Conservation (phyloP, 1,140 invertebrate species). For the Cephus cinctus region DNA sequence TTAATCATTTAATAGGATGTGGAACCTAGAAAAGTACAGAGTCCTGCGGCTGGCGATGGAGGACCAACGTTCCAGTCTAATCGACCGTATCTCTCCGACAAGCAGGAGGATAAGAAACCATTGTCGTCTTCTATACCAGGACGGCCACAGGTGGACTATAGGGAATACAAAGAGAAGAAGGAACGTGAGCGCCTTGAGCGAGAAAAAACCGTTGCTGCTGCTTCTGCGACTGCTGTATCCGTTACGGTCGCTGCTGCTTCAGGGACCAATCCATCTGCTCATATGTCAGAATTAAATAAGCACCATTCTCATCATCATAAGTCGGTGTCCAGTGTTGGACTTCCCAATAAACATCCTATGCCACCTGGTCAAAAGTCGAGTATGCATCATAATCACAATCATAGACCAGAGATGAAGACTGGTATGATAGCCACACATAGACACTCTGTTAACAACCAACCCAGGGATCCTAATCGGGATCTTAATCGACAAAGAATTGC, state of each 20-base stretch:
- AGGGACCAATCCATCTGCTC: no score
- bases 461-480: conserved; percentile 25
- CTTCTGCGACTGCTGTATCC: background rate
- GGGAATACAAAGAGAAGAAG: conserved; percentile 60
- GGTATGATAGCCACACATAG: conserved; percentile 29
- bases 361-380: conserved; percentile 31
- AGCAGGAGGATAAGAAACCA: conserved; percentile 37
- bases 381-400: conserved; percentile 46
- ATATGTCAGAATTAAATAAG: no score
- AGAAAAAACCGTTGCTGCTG: conserved; percentile 15
- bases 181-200: conserved; percentile 51
- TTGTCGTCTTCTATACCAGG: conserved; percentile 19
- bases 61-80: conserved; percentile 33
- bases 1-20: conserved; percentile 38
- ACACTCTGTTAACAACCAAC: conserved; percentile 29
- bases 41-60: conserved; percentile 37
- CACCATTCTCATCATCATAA: conserved; percentile 43
- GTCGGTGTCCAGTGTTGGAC: conserved; percentile 20
- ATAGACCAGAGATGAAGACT: conserved; percentile 43
- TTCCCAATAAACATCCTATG: conserved; percentile 35
- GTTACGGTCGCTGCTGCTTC: conserved; percentile 15
- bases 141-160: conserved; percentile 42
- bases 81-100: conserved; percentile 35
- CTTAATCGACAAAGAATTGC: conserved; percentile 24
- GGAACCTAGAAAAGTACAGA: conserved; percentile 48